Evolutionary conservation across 2,797 vertebrate species (phyloP).

Genomic region (Poeciliopsis turneri): DNA sequence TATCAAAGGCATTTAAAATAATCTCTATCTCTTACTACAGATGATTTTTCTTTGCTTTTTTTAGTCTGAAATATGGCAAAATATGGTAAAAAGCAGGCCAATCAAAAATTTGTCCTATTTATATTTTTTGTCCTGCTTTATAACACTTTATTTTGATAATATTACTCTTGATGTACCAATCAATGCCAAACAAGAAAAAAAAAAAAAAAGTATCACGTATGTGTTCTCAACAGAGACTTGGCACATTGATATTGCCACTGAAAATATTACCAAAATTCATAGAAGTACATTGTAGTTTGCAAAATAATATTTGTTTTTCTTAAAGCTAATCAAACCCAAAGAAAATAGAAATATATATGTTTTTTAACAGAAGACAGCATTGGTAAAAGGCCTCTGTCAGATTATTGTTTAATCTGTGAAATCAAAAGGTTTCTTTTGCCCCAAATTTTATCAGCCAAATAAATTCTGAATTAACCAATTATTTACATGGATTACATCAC

Average conservation of each 20-base stretch:
- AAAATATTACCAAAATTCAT: neutral
- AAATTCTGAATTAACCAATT: neutral
- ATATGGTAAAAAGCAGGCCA: neutral
- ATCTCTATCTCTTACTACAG: neutral
- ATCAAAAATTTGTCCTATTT: neutral
- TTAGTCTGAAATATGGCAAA: slow-evolving; percentile 1
- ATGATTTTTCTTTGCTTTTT: slow-evolving; percentile 11
- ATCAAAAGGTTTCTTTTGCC: neutral
- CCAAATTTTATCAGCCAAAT: neutral
- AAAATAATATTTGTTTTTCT: too few relatives aligned
- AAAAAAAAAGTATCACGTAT: too few relatives aligned
- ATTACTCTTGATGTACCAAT: neutral
- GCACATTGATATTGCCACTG: neutral
- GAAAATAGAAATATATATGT: neutral
- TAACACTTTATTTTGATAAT: neutral
- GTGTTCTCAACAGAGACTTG: neutral
- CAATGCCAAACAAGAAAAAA: neutral
- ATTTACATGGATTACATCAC: neutral
- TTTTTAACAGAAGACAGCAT: neutral
- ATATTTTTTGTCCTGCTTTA: neutral
- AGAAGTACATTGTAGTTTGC: neutral
- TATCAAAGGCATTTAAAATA: slow-evolving; percentile 13
- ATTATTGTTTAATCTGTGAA: neutral
- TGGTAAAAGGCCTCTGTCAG: neutral
- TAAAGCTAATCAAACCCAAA: neutral